Evolutionary conservation across 2,113 vertebrate species (phyloP), one percentile per base, ranked within the genome.

Genomic region (Mystacornis crossleyi): DNA sequence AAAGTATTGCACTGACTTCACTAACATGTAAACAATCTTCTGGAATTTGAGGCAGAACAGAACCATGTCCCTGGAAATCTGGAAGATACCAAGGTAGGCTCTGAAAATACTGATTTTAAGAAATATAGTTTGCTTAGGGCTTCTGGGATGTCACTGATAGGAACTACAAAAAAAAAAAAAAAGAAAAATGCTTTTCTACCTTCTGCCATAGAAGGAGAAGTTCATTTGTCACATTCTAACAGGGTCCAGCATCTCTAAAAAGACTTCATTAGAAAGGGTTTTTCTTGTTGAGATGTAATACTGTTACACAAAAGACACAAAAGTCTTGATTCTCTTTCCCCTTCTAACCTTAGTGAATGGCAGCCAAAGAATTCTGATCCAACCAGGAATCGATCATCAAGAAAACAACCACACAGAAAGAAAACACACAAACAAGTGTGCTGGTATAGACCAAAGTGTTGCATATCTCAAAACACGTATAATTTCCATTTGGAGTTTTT

Each of bases 401-500:
- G 43, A 12, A 88, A 85, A 74, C 47, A 65, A 58, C 12, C 43
- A 62, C 26, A 53, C 11, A 70, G 19, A 82, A 17, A 33, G 26
- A 85, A 84, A 82, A 57, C 18, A 93, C 5, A 53, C 28, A 79
- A 89, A 66, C 40, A 85, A 70, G 11, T 0, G 0, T 57, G 54
- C 28, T 55, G 36, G 18, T 82, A 84, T 33, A 69, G 66, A 74
- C 34, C 36, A 60, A 95, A 84, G n/a, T 57, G 62, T 47, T 87
- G 15, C 29, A 42, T 80, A 78, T 94, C 60, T 70, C n/a, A 87
- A 84, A 95, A 86, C 78, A 72, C 48, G 33, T 74, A 96, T 82
- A 77, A 95, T 93, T 81, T 96, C 89, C 93, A 91, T 90, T 93
- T 78, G 61, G 28, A 75, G 25, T 33, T 66, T 77, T 94, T 74